Evolutionary conservation across 92 coral and sea anemone genomes (phyloP).

Genomic region (Parazoanthus darwini): DNA sequence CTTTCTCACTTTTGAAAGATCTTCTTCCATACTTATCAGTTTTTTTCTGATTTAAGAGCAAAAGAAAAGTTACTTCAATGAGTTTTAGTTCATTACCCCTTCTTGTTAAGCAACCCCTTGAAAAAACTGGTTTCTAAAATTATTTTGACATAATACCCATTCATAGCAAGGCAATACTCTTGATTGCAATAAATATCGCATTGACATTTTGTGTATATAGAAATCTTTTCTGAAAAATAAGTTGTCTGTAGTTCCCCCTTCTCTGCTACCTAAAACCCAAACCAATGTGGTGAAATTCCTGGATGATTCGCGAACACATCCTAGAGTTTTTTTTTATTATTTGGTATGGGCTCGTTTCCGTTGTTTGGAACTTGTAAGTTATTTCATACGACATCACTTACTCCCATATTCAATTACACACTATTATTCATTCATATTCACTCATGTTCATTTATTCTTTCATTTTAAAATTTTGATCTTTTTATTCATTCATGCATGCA

Average conservation of each 20-base stretch:
- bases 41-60: too few species aligned
- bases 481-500: not conserved
- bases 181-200: not conserved
- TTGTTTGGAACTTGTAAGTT: too few species aligned
- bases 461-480: too few species aligned
- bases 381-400: too few species aligned
- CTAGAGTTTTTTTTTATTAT: not conserved
- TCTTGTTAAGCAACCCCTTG: not conserved
- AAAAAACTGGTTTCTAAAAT: not conserved
- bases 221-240: not conserved
- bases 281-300: not conserved
- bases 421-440: too few species aligned
- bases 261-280: not conserved
- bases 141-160: not conserved
- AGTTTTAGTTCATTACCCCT: too few species aligned
- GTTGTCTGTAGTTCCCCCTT: not conserved
- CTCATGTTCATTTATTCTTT: too few species aligned
- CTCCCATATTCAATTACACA: too few species aligned
- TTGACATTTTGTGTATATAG: not conserved
- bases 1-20: too few species aligned
- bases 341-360: too few species aligned
- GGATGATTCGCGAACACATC: not conserved
- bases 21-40: too few species aligned
- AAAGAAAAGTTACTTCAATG: too few species aligned
- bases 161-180: not conserved